phyloP scores from a whole-genome alignment of 2,113 vertebrate species.

The Platichthys stellatus region DNA sequence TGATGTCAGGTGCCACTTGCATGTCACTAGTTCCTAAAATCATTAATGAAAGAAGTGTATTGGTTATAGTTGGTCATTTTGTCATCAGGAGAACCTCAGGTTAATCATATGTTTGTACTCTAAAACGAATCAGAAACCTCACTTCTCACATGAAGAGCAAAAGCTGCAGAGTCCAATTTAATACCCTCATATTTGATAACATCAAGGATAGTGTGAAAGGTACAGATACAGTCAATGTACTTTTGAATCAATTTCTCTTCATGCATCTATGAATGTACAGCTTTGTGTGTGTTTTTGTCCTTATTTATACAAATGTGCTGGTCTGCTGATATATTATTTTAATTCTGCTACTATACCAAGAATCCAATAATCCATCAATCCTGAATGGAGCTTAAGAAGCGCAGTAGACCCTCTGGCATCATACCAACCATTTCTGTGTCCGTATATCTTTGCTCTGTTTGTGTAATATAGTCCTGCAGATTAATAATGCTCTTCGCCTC shows the following conservation, averaged over 20 bases:
- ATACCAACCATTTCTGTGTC: background rate
- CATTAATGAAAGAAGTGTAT: background rate
- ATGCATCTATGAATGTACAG: background rate
- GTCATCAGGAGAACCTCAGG: background rate
- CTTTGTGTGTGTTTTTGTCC: background rate
- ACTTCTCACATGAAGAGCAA: background rate
- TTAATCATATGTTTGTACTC: background rate
- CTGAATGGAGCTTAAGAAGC: slow-evolving; percentile 5
- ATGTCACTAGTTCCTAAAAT: background rate
- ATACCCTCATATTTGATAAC: background rate
- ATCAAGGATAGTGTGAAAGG: background rate
- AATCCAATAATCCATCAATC: no score
- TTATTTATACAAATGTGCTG: background rate
- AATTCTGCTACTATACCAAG: background rate
- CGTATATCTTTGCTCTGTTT: background rate
- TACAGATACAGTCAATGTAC: background rate
- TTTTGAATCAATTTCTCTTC: background rate
- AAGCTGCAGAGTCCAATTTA: background rate
- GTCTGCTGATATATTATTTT: background rate
- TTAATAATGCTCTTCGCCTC: background rate
- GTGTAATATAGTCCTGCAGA: background rate
- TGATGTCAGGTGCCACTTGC: background rate
- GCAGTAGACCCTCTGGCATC: background rate
- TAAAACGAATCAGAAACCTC: background rate
- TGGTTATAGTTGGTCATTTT: background rate